Evolutionary conservation across 2,888 invertebrate genomes (phyloP), one percentile per base, ranked within the genome.

Genomic region (Standfussiana lucernea): DNA sequence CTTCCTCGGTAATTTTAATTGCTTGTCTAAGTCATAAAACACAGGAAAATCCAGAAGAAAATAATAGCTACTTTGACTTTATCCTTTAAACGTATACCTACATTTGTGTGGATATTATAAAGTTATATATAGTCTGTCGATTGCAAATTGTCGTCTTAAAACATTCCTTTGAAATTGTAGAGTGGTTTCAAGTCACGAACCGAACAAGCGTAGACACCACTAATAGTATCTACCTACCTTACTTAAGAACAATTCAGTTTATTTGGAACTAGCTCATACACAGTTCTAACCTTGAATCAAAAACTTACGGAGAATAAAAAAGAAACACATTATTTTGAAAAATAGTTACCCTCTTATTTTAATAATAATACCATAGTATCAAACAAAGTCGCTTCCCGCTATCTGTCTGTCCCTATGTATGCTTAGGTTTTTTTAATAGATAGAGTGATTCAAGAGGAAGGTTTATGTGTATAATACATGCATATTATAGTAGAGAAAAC

Each of bases 161-260:
- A 80, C 76, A 84, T 84, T 84, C 85, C 82, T 85, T 37, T 40
- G 56, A 78, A 84, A 84, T 80, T 81, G 59, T 66, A n/a, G 56
- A 65, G 75, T 50, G 40, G 59, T 74, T 72, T 65, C 53, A 8
- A 67, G 68, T 85, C 85, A 85, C 85, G 72, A 77, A 53, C 21
- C 56, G 24, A 68, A 65, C 71, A 28, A 59, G 37, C 66, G 4
- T 24, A 75, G 82, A 21, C 10, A 61, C 37, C 21, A 47, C 35
- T 37, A 37, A 40, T n/a, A 62, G 11, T 15, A 37, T 18, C 64
- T 79, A 71, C 59, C 10, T 24, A 32, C 32, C 28, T 65, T n/a
- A 66, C 32, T 28, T 40, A 18, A 37, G 40, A 66, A 37, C 5
- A 62, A 64, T 68, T 62, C 40, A 40, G 32, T 40, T n/a, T 66